These are phyloP conservation scores for Epiblema foenella DNA, from an alignment of 2,888 invertebrate genomes.

Conservation along the genomic window DNA sequence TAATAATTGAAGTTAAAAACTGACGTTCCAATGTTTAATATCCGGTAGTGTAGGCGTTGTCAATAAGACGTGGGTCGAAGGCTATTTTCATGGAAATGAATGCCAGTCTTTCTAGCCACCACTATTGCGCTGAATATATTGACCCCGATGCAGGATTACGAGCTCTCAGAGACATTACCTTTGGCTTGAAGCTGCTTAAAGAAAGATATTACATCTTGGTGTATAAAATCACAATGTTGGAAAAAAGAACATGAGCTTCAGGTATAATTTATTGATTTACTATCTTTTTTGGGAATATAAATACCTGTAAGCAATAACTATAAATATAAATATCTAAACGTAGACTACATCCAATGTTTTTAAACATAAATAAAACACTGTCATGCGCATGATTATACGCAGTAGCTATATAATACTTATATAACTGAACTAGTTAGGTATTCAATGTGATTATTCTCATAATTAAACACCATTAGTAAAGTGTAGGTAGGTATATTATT, in stretches of 20 bases:
- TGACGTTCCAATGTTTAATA: not conserved
- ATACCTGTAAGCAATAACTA: no score
- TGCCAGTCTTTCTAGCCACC: not conserved
- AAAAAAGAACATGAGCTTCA: not conserved
- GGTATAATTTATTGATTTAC: no score
- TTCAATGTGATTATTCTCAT: no score
- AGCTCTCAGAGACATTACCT: not conserved
- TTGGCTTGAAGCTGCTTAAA: not conserved
- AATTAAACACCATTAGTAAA: no score
- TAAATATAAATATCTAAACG: no score
- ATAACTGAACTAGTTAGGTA: no score
- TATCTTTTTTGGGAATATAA: no score
- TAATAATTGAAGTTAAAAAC: not conserved
- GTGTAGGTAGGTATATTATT: no score
- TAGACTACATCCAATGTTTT: no score
- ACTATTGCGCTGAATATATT: constrained; percentile 13
- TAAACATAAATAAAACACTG: no score
- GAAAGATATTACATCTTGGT: not conserved
- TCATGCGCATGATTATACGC: no score
- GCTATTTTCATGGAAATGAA: constrained; percentile 25
- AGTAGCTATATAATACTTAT: no score
- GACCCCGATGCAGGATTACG: not conserved
- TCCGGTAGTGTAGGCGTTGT: not conserved
- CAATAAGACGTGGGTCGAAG: not conserved
- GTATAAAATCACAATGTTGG: not conserved